Evolutionary conservation across 2,113 vertebrate genomes (phyloP).

Genomic region (Nothoprocta pentlandii): DNA sequence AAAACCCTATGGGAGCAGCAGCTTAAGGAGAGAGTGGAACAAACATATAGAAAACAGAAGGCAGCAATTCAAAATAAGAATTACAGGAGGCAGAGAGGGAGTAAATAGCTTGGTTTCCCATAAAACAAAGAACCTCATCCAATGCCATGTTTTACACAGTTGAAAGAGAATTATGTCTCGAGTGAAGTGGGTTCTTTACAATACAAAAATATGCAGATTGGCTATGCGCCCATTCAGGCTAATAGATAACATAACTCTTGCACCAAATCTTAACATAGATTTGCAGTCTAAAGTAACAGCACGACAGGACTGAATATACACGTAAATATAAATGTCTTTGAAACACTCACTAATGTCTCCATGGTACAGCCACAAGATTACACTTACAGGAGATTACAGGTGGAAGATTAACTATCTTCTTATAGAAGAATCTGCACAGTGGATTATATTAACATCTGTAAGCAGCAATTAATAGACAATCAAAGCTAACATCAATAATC

Average conservation of each 20-base stretch:
- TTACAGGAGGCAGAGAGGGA: neutral
- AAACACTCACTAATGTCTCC: neutral
- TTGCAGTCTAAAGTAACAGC: neutral
- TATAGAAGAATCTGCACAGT: neutral
- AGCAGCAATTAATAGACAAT: neutral
- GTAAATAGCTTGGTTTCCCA: slow-evolving; percentile 4
- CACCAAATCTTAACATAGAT: neutral
- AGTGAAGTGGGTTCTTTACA: neutral
- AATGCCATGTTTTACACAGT: neutral
- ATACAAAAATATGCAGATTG: neutral
- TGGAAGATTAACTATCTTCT: neutral
- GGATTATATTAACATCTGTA: neutral
- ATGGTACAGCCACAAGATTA: neutral
- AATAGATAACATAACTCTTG: neutral
- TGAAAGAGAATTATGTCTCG: neutral
- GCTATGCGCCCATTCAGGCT: neutral
- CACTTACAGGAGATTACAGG: neutral
- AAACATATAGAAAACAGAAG: slow-evolving; percentile 5
- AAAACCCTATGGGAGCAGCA: slow-evolving; percentile 4
- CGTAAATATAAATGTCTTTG: neutral
- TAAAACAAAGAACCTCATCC: neutral
- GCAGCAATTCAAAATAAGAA: slow-evolving; percentile 17
- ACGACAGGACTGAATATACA: neutral
- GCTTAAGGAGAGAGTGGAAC: slow-evolving; percentile 2
- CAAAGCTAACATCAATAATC: neutral